Base-by-base conservation (phyloP, 1,140 invertebrate species). In the Medauroidea extradentata region DNA sequence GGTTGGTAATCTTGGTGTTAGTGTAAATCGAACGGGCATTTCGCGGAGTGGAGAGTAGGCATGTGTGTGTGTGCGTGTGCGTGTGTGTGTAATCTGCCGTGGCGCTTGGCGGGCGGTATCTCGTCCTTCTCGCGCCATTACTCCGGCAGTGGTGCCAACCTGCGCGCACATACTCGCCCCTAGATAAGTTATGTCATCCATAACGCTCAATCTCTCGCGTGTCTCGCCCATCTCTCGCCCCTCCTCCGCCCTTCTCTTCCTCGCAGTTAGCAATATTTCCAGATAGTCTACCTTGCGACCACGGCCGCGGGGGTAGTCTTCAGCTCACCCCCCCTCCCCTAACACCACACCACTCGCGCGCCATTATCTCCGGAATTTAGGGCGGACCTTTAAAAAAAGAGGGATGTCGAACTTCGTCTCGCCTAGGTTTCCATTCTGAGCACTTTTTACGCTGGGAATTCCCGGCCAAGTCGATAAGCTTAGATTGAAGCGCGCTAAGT, bases 61-160 rank as follows among this genome's bases (percentile, higher is more conserved):
- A 62, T 53, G 43, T 18, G 19, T 51, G n/a, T 9, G 27, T 34
- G 38, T 55, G 18, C 57, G 54, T 39, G 34, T 49, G 23, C 25
- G 57, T 51, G 43, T 29, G 44, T 56, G 24, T 18, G 27, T 21
- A 46, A 34, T 34, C 29, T 34, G 29, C 29, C 29, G 29, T 11
- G 29, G 29, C 29, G 29, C 29, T 34, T 11, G 29, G 29, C 29
- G 29, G 29, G 29, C 29, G 29, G 29, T 34, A 34, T 34, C 29
- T 34, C 29, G 29, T 34, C 29, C 29, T 65, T 61, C 61, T 65
- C 59, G 68, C 68, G 73, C 74, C 71, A 74, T 73, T 75, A 76
- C 76, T 76, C 29, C 73, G 70, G 75, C 68, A 54, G 68, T 71
- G 65, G 72, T 76, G 74, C 74, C 73, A 69, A 62, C 63, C 69